phyloP scores from a whole-genome alignment of 37 sponge, comb jelly and placozoan species.

The Aplysina aerophoba region DNA sequence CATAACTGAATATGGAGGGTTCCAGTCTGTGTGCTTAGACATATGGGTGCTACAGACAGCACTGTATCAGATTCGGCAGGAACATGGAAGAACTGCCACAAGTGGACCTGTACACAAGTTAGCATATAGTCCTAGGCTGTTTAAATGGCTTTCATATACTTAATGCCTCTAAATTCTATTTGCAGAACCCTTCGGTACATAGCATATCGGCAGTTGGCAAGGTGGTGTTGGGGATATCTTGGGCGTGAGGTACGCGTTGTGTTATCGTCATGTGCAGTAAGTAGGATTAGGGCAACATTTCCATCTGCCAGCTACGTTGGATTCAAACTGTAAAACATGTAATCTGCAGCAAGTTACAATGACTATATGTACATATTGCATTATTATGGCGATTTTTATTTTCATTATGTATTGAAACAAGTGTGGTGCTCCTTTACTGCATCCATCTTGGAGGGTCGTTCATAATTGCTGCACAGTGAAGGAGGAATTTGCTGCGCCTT shows the following conservation, averaged over 20 bases:
- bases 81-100: no score
- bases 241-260: conserved; percentile 17
- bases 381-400: not conserved
- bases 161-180: no score
- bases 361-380: no score
- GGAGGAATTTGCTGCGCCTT: not conserved
- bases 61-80: not conserved
- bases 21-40: conserved; percentile 18
- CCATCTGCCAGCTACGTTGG: conserved; percentile 28
- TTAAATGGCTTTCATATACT: no score
- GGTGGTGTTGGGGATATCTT: conserved; percentile 43
- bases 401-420: not conserved
- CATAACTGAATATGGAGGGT: conserved; percentile 14
- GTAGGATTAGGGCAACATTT: not conserved
- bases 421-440: conserved; percentile 20
- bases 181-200: conserved; percentile 6
- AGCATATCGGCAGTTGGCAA: conserved; percentile 49
- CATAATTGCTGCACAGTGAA: conserved; percentile 23
- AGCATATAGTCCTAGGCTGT: no score
- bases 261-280: conserved; percentile 23
- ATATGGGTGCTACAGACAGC: conserved; percentile 31
- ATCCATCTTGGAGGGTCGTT: not conserved
- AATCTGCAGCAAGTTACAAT: no score
- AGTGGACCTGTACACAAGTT: no score
- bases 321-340: not conserved